Conservation (phyloP, 2,888 invertebrate genomes). For the Suillia variegata region DNA sequence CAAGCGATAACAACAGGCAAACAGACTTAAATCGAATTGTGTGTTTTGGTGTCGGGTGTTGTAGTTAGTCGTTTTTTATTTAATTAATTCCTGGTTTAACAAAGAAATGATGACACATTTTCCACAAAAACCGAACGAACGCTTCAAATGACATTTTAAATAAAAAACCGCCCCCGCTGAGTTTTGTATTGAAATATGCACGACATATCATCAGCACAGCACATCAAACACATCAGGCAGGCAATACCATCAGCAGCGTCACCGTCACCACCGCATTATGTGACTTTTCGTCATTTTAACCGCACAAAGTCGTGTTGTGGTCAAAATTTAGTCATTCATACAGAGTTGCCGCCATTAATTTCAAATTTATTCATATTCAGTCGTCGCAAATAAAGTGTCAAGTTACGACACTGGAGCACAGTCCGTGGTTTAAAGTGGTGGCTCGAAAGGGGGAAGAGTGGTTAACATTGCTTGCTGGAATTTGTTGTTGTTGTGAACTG, state of each 20-base stretch:
- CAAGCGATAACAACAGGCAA: not conserved
- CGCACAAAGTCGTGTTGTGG: not conserved
- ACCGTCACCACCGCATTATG: not conserved
- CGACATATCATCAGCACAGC: not conserved
- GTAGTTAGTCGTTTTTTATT: too few species aligned
- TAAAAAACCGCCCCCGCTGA: too few species aligned
- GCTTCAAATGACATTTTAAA: too few species aligned
- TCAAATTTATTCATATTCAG: not conserved
- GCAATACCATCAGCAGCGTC: not conserved
- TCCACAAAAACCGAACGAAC: too few species aligned
- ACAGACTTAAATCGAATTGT: not conserved
- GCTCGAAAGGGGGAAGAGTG: too few species aligned
- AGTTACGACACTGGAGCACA: not conserved
- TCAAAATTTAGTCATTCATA: not conserved
- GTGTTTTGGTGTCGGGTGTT: too few species aligned
- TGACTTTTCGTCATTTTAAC: not conserved
- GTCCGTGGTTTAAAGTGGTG: too few species aligned
- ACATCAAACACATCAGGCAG: too few species aligned
- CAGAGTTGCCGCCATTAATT: constrained; percentile 2
- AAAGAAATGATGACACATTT: too few species aligned
- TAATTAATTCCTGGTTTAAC: too few species aligned
- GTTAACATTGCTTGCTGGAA: too few species aligned
- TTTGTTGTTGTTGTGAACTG: too few species aligned
- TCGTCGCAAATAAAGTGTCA: not conserved
- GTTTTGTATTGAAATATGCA: not conserved